phyloP scores from a whole-genome alignment of 2,888 invertebrate genomes.

The Ephialtes manifestator region DNA sequence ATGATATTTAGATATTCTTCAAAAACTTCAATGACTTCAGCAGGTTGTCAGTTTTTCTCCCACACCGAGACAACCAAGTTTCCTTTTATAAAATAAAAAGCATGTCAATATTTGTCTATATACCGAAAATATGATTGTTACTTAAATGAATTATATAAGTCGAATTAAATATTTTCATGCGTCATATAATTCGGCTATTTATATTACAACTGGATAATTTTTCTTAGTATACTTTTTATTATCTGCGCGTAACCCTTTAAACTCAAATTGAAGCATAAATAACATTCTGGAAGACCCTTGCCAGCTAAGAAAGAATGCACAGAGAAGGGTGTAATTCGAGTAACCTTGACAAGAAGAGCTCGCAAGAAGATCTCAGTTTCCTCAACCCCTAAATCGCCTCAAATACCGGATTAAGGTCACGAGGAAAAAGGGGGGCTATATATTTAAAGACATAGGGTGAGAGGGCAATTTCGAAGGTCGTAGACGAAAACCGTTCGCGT shows the following conservation, averaged over 20 bases:
- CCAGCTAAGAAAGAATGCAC: not conserved
- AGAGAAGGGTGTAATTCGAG: slow-evolving; percentile 12
- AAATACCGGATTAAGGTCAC: slow-evolving; percentile 33
- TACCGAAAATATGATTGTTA: too few species aligned
- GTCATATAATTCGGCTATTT: not conserved
- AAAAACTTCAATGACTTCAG: not conserved
- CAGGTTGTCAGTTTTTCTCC: not conserved
- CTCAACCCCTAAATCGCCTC: not conserved
- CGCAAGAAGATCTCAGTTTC: not conserved
- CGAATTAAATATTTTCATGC: not conserved
- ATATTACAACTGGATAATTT: not conserved
- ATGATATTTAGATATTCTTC: slow-evolving; percentile 13
- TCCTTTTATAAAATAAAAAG: not conserved
- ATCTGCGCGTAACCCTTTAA: not conserved
- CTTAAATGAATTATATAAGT: too few species aligned
- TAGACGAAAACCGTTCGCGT: slow-evolving; percentile 9
- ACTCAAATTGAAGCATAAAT: not conserved
- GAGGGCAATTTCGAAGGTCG: slow-evolving; percentile 18
- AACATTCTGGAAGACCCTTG: not conserved
- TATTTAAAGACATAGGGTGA: slow-evolving; percentile 21
- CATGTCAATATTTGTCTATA: too few species aligned
- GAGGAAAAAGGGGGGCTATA: not conserved
- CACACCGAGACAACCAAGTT: not conserved
- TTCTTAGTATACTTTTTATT: not conserved
- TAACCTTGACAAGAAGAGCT: slow-evolving; percentile 48